Evolutionary conservation across 2,113 vertebrate species (phyloP).

Genomic region (Oreotrochilus melanogaster): DNA sequence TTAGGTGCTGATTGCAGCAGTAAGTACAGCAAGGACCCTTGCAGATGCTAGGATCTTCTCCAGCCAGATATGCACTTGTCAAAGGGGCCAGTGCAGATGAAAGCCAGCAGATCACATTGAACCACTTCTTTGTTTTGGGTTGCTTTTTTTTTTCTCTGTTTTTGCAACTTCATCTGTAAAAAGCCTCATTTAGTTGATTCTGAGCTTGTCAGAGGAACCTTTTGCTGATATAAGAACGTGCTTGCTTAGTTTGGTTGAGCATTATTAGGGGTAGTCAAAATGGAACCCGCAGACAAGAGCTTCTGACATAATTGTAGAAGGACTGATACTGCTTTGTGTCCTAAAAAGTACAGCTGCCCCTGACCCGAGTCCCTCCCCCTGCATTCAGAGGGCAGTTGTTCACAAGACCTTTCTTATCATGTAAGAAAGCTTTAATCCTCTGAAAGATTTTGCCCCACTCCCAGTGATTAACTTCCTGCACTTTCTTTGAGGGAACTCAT

Average conservation of each 20-base stretch:
- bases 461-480: not conserved
- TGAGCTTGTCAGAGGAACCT: not conserved
- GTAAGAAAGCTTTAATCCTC: conserved; percentile 32
- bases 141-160: not conserved
- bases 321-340: not conserved
- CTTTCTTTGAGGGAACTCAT: not conserved
- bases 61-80: not conserved
- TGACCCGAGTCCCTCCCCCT: not conserved
- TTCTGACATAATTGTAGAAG: not conserved
- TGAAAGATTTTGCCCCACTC: not conserved
- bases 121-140: not conserved
- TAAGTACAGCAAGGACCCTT: not conserved
- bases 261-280: not conserved
- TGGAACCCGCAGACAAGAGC: not conserved
- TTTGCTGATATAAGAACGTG: not conserved
- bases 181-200: conserved; percentile 1
- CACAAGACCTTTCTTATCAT: not conserved
- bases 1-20: not conserved
- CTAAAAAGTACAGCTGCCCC: not conserved
- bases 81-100: not conserved
- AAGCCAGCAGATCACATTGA: not conserved
- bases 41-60: not conserved
- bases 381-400: not conserved
- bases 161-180: not conserved
- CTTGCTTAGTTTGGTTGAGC: not conserved